phyloP scores from a whole-genome alignment of 2,888 invertebrate genomes.

The Ganaspis brasiliensis region DNA sequence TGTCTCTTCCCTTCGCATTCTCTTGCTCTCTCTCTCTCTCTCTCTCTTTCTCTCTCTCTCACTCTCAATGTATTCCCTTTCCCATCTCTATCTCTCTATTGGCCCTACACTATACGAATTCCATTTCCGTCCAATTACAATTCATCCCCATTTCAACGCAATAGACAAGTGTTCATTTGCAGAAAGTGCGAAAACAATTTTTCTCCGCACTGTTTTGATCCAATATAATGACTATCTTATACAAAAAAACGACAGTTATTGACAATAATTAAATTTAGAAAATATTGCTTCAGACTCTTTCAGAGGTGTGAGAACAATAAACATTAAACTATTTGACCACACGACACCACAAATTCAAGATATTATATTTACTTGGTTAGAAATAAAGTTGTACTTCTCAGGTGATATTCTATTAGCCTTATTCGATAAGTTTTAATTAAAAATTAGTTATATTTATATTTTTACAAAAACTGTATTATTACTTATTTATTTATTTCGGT shows the following conservation, averaged over 20 bases:
- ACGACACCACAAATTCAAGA: no score
- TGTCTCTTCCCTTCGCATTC: conserved; percentile 61
- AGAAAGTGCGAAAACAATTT: conserved; percentile 64
- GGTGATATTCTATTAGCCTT: no score
- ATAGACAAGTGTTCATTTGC: conserved; percentile 70
- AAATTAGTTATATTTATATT: no score
- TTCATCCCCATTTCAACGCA: conserved; percentile 73
- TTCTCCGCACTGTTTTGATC: conserved; percentile 44
- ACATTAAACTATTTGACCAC: no score
- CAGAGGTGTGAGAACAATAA: no score
- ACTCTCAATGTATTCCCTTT: conserved; percentile 8
- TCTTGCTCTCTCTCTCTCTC: conserved; percentile 50
- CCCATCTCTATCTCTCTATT: conserved; percentile 57
- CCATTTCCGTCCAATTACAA: conserved; percentile 77
- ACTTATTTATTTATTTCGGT: no score
- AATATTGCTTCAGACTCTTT: no score
- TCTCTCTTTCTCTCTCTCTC: conserved; percentile 42
- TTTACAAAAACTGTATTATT: no score
- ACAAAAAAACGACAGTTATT: neutral
- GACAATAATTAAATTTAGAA: neutral
- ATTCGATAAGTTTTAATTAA: no score
- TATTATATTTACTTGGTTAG: no score
- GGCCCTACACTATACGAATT: conserved; percentile 72
- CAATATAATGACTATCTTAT: conserved; percentile 14
- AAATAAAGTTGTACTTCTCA: no score